Evolutionary conservation across 2,888 invertebrate species (phyloP).

Genomic region (Diabrotica balteata): DNA sequence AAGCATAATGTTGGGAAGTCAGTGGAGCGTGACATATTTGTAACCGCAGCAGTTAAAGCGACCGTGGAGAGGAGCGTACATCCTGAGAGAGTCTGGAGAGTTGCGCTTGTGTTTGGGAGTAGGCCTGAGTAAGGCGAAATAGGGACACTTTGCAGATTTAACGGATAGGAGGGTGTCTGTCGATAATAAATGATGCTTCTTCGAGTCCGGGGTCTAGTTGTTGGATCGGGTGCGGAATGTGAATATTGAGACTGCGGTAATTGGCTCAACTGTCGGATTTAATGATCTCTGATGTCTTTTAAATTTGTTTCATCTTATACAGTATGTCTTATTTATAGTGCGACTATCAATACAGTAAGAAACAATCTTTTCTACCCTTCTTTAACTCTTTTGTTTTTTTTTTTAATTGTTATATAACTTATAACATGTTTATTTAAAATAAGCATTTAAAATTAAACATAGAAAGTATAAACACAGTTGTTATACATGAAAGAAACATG

Average conservation of each 20-base stretch:
- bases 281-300: slow-evolving; percentile 5
- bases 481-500: too few relatives aligned
- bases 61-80: slow-evolving; percentile 13
- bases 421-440: too few relatives aligned
- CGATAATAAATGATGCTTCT: slow-evolving; percentile 28
- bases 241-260: slow-evolving; percentile 18
- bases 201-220: not conserved
- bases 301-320: too few relatives aligned
- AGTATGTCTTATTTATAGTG: too few relatives aligned
- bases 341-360: too few relatives aligned
- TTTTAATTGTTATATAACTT: too few relatives aligned
- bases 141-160: slow-evolving; percentile 26
- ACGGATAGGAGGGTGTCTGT: slow-evolving; percentile 15
- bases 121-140: slow-evolving; percentile 25
- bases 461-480: too few relatives aligned
- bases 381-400: too few relatives aligned
- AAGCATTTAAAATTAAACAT: too few relatives aligned
- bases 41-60: slow-evolving; percentile 34
- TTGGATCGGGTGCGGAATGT: slow-evolving; percentile 3
- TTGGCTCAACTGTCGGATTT: slow-evolving; percentile 23
- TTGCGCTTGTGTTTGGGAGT: slow-evolving; percentile 15
- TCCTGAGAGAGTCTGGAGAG: slow-evolving; percentile 17
- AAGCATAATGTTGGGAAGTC: slow-evolving; percentile 37
- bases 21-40: slow-evolving; percentile 39
- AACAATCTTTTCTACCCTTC: too few relatives aligned